Evolutionary conservation across 2,113 vertebrate species (phyloP).

Genomic region (Hassar affinis): DNA sequence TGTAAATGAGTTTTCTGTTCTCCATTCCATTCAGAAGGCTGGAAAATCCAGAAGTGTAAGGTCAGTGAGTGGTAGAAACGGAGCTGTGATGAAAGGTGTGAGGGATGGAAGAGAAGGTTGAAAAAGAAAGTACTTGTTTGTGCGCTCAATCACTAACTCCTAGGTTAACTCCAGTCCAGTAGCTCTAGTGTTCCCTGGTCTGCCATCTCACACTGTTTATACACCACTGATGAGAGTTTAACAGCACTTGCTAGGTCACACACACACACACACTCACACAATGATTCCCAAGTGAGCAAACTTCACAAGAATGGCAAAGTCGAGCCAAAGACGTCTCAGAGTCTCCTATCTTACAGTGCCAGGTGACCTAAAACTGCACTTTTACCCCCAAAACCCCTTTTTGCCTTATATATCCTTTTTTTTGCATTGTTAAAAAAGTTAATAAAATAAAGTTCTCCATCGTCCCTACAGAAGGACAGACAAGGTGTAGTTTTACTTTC

Average conservation of each 20-base stretch:
- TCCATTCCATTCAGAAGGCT: neutral
- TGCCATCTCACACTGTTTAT: constrained; percentile 62
- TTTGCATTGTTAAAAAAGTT: neutral
- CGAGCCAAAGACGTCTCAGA: constrained; percentile 61
- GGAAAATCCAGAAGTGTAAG: neutral
- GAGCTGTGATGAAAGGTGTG: neutral
- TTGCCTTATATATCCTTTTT: too few species aligned
- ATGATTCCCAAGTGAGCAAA: neutral
- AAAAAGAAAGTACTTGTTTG: constrained; percentile 16
- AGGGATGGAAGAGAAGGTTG: neutral
- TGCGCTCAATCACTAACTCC: constrained; percentile 6
- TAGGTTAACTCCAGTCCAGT: constrained; percentile 43
- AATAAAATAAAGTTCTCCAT: neutral
- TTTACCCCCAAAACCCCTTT: neutral
- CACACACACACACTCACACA: constrained; percentile 38
- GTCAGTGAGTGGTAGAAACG: neutral
- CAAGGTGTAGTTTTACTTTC: neutral
- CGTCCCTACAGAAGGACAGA: neutral
- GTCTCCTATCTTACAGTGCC: neutral
- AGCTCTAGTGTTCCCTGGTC: constrained; percentile 55
- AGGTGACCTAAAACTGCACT: neutral
- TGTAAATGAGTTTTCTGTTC: neutral
- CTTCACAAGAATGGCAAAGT: constrained; percentile 49
- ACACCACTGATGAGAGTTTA: constrained; percentile 71
- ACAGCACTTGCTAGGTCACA: constrained; percentile 52